Evolutionary conservation across 2,797 vertebrate species (phyloP).

Genomic region (Vultur gryphus): DNA sequence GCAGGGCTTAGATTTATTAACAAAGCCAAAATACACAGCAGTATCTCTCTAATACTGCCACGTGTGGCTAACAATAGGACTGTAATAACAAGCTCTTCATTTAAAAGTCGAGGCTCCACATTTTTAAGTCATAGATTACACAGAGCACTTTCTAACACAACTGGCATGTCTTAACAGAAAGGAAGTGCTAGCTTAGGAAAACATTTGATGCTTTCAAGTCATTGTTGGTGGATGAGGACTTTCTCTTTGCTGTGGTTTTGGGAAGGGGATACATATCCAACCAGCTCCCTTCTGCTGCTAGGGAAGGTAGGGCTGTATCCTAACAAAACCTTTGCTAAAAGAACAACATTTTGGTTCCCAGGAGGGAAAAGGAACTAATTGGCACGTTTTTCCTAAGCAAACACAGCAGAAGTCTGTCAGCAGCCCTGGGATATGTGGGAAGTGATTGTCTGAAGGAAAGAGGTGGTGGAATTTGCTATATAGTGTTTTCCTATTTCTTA

Average conservation of each 20-base stretch:
- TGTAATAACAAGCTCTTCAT: conserved; percentile 6
- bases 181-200: conserved; percentile 39
- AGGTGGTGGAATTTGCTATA: background rate
- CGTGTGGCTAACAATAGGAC: background rate
- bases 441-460: background rate
- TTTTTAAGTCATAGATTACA: conserved; percentile 14
- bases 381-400: conserved; percentile 55
- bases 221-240: background rate
- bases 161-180: background rate
- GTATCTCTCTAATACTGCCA: background rate
- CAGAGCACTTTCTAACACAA: conserved; percentile 11
- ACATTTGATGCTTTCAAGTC: background rate
- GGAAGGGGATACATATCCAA: background rate
- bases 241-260: background rate
- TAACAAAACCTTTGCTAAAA: conserved; percentile 35
- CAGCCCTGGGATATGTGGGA: background rate
- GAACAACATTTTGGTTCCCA: conserved; percentile 23
- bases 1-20: background rate
- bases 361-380: conserved; percentile 6
- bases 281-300: background rate
- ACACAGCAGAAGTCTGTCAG: background rate
- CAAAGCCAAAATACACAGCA: background rate
- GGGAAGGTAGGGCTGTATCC: background rate
- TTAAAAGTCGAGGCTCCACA: background rate
- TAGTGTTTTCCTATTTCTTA: background rate